Evolutionary conservation across 2,888 invertebrate genomes (phyloP), one percentile per base, ranked within the genome.

Genomic region (Zaprionus obscuricornis): DNA sequence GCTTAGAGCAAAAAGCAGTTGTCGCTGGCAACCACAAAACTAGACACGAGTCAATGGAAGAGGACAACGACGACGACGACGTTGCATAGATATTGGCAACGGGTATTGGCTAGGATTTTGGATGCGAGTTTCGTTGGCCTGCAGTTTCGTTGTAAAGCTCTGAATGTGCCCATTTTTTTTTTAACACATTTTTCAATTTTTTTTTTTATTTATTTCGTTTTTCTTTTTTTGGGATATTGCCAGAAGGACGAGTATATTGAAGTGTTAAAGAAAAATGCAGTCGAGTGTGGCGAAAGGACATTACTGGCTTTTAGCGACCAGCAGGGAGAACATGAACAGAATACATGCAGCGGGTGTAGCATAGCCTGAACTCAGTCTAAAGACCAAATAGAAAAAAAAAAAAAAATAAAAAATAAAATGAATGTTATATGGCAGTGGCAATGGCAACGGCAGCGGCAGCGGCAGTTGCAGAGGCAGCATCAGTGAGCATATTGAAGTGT

Each of bases 191-290:
- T 36, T 29, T 4, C 3, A n/a, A 17, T 33, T 46, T 24, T 42
- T 43, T 34, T 40, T 34, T 33, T 18, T 22, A 11, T 49, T 47
- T 58, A 52, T 24, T 33, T 31, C 13, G 18, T 11, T 24, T 27
- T 37, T 33, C 36, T 31, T 31, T 57, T 49, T 62, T 58, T 43
- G 11, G 34, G 64, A 31, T 26, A 54, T 33, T 39, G 26, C n/a
- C 39, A 45, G 59, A 51, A 72, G 72, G 59, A 59, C 73, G 81
- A 76, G 75, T 78, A 82, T 76, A 78, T 78, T 85, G 85, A 82
- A 82, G 82, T 82, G 82, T 85, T 82, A 82, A 82, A 82, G 82
- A 82, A 82, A 82, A 82, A 82, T 85, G 71, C 85, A 82, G 79
- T 85, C 82, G 83, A 82, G 82, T 82, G 82, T 82, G 66, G 79